Evolutionary conservation across 2,888 invertebrate genomes (phyloP).

Genomic region (Tupiocoris notatus): DNA sequence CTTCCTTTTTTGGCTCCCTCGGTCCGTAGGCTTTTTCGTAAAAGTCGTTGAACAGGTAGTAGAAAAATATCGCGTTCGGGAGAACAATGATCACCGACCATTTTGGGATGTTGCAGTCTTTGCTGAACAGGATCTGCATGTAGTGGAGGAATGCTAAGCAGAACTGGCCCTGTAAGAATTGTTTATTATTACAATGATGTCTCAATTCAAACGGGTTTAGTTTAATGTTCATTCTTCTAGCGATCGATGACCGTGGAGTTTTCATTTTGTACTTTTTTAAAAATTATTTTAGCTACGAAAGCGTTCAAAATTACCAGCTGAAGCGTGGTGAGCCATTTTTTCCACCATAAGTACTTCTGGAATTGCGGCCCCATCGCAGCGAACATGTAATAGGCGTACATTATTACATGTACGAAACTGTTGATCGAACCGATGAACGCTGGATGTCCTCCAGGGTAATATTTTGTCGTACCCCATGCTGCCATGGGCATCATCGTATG

Average conservation of each 20-base stretch:
- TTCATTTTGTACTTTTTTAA: too few species aligned
- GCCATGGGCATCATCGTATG: slow-evolving; percentile 54
- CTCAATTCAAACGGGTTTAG: too few species aligned
- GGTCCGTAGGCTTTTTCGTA: slow-evolving; percentile 56
- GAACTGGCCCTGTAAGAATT: slow-evolving; percentile 51
- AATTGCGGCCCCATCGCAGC: slow-evolving; percentile 52
- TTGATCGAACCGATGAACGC: slow-evolving; percentile 55
- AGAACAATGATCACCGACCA: slow-evolving; percentile 51
- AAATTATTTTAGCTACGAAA: not conserved
- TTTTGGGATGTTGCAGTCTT: slow-evolving; percentile 52
- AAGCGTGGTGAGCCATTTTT: slow-evolving; percentile 52
- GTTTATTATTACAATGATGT: not conserved
- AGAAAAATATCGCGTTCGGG: slow-evolving; percentile 55
- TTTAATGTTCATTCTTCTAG: too few species aligned
- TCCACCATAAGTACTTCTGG: slow-evolving; percentile 53
- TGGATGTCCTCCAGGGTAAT: slow-evolving; percentile 58
- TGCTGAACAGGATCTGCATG: slow-evolving; percentile 51
- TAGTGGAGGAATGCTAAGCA: slow-evolving; percentile 52
- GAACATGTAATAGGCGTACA: slow-evolving; percentile 53
- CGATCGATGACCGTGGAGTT: too few species aligned
- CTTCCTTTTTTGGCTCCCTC: not conserved
- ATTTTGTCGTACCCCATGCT: slow-evolving; percentile 52
- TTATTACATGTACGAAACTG: slow-evolving; percentile 52
- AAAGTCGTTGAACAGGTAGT: slow-evolving; percentile 58
- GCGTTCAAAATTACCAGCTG: slow-evolving; percentile 50